Conservation (phyloP, 2,888 invertebrate species). For the Hyposoter didymator region DNA sequence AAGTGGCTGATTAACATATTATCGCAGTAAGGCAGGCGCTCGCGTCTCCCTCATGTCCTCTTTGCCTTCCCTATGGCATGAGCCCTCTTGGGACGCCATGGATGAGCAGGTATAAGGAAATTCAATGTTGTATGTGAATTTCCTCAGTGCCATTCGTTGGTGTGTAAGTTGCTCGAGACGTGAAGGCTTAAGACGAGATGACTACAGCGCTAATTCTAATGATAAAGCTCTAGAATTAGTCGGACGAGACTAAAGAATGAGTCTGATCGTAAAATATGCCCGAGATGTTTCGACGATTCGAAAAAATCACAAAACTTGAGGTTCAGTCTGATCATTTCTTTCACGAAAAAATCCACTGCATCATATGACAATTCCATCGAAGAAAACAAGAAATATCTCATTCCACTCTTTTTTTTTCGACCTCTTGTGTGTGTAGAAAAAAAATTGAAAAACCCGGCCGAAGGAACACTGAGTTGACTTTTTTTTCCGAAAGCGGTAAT, state of each 20-base stretch:
- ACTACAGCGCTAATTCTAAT: slow-evolving; percentile 22
- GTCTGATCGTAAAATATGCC: background rate
- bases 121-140: slow-evolving; percentile 14
- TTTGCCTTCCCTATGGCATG: background rate
- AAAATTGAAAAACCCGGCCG: too few species aligned
- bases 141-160: slow-evolving; percentile 8
- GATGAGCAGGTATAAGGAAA: slow-evolving; percentile 26
- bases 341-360: background rate
- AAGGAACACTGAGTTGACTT: too few species aligned
- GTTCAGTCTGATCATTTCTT: background rate
- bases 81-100: slow-evolving; percentile 27
- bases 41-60: slow-evolving; percentile 31
- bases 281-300: background rate
- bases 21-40: slow-evolving; percentile 76
- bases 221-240: background rate
- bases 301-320: background rate
- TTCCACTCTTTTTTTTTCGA: background rate
- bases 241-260: background rate
- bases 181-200: slow-evolving; percentile 59
- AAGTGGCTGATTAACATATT: slow-evolving; percentile 80
- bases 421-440: background rate
- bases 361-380: background rate
- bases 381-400: background rate
- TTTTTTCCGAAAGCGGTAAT: too few species aligned
- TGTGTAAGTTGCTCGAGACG: slow-evolving; percentile 14